Base-by-base conservation (phyloP, 2,797 vertebrate genomes). In the Streptopelia turtur region DNA sequence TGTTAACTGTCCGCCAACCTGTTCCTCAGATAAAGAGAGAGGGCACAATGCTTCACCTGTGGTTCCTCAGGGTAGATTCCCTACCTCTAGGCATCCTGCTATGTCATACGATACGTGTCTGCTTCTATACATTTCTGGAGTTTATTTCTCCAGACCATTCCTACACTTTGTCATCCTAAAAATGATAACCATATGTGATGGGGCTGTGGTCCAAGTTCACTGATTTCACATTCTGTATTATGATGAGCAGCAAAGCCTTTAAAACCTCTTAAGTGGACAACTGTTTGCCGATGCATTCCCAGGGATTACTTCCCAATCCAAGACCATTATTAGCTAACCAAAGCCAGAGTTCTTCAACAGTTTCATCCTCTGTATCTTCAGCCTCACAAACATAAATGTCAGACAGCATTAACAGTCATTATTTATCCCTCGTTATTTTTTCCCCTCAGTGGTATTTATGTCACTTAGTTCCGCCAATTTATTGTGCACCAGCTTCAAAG, bases 21-120 rank as follows among this genome's bases (percentile, higher is more conserved):
- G n/a, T 21, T 82, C 10, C 56, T 86, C 45, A 49, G 57, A 61
- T 30, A 76, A 16, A 27, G 2, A 66, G 12, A 69, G 5, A 60
- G 20, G 16, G 18, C 22, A 35, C 15, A 60, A 78, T 12, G 21
- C 25, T 66, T 56, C 35, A 64, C 22, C 39, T 70, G 27, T 10
- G 25, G 30, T 60, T 90, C 77, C 33, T 43, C 16, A n/a, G 18
- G 15, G 68, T 0, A 89, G 17, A 74, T 30, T 88, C 18, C 47
- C 31, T n/a, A 57, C 4, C 57, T 68, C 3, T 0, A 71, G 45
- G 28, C 35, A 65, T 37, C 23, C 45, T 78, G 53, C 23, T 53
- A 20, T 14, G 10, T 56, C 35, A 71, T 18, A 52, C 0, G 0
- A 4, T 49, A 33, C 1, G 0, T 5, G 28, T 41, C 69, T 41